Conservation (phyloP, 2,797 vertebrate species). For the Picus viridis region DNA sequence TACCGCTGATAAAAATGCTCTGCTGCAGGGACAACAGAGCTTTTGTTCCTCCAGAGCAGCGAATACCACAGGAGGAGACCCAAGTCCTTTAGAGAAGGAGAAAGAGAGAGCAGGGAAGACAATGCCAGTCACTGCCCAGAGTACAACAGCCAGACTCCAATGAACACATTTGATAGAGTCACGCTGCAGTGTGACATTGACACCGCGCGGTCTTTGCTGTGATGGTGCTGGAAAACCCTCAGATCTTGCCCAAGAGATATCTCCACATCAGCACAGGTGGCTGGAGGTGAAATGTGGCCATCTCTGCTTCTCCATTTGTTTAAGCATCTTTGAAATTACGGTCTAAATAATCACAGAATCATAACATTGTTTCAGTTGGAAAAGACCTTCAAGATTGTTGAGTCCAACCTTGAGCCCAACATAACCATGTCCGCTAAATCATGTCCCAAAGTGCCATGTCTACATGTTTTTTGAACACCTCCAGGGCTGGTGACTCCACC, state of each 20-base stretch:
- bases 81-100: not conserved
- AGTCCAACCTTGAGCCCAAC: too few relatives aligned
- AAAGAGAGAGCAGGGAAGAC: not conserved
- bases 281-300: not conserved
- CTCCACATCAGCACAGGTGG: fast-evolving
- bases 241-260: not conserved
- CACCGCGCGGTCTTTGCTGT: not conserved
- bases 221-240: not conserved
- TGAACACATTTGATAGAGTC: not conserved
- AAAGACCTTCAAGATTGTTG: too few relatives aligned
- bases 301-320: not conserved
- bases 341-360: not conserved
- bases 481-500: too few relatives aligned
- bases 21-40: not conserved
- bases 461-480: too few relatives aligned
- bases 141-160: not conserved
- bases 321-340: not conserved
- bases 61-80: not conserved
- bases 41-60: not conserved
- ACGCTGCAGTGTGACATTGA: not conserved
- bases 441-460: too few relatives aligned
- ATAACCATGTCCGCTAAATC: too few relatives aligned
- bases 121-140: not conserved
- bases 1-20: not conserved
- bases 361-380: too few relatives aligned